phyloP scores from a whole-genome alignment of 2,113 vertebrate species.

The Rhodinocichla rosea region DNA sequence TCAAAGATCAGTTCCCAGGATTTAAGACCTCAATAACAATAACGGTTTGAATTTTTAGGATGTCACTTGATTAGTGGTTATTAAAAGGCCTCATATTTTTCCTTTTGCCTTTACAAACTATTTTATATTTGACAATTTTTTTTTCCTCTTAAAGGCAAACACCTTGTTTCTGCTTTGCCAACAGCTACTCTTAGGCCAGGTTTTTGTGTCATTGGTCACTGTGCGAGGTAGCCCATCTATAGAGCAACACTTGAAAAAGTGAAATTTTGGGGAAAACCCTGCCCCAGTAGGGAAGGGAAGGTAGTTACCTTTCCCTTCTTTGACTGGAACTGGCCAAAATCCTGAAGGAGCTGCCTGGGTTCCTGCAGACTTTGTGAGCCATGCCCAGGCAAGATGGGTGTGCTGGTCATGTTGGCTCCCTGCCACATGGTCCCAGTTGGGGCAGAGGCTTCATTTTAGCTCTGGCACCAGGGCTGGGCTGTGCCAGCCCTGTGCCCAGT shows the following conservation, averaged over 20 bases:
- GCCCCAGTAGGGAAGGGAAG: not conserved
- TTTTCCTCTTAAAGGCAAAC: not conserved
- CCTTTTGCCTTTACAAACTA: not conserved
- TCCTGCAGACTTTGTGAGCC: not conserved
- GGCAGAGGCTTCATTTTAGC: not conserved
- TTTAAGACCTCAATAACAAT: not conserved
- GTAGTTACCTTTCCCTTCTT: not conserved
- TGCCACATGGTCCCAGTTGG: fast-evolving
- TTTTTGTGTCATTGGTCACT: not conserved
- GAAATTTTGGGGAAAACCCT: not conserved
- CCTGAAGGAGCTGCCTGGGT: not conserved
- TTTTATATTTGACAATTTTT: not conserved
- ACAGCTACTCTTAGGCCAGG: not conserved
- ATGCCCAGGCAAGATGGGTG: not conserved
- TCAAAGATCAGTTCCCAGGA: not conserved
- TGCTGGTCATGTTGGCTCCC: not conserved
- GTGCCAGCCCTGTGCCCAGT: not conserved
- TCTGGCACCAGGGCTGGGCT: not conserved
- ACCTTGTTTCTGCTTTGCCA: not conserved
- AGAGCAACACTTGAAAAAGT: not conserved
- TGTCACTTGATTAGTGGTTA: not conserved
- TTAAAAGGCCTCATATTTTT: not conserved
- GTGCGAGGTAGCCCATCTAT: not conserved
- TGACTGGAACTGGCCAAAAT: not conserved
- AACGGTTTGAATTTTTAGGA: not conserved